Percentiles rank a stretch among this genome's conserved stretches.
Evolutionary conservation across 1,140 invertebrate genomes (phyloP).

Genomic region (Drosophila littoralis): DNA sequence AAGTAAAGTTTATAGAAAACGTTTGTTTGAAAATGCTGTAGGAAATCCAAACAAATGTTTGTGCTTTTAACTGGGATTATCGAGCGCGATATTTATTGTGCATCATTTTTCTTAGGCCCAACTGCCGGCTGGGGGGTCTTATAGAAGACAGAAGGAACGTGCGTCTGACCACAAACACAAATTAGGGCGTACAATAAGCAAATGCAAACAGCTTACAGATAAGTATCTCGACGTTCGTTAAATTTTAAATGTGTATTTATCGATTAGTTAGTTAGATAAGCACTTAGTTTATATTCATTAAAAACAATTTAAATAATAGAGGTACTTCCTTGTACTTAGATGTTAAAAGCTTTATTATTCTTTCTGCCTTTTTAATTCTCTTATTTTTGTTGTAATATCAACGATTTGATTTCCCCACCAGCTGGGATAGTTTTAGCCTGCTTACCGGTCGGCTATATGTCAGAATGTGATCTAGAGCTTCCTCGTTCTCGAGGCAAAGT

Average conservation of each 20-base stretch:
- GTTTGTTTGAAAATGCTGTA: conserved; percentile 56
- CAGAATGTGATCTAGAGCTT: no score
- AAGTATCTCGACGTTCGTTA: background rate
- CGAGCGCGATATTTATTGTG: conserved; percentile 73
- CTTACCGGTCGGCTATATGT: no score
- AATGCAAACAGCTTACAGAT: conserved; percentile 25
- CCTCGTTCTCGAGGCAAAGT: no score
- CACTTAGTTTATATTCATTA: no score
- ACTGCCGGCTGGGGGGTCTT: conserved; percentile 5
- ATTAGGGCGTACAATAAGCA: background rate
- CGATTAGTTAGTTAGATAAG: background rate
- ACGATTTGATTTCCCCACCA: no score
- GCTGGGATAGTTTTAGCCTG: no score
- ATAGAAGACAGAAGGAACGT: background rate
- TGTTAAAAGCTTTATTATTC: no score
- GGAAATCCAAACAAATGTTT: conserved; percentile 80
- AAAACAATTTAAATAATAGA: no score
- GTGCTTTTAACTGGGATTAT: conserved; percentile 80
- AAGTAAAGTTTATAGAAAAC: conserved; percentile 49
- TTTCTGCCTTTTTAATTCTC: no score
- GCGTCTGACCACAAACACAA: conserved; percentile 31
- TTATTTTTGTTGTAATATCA: no score
- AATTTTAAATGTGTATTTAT: conserved; percentile 1
- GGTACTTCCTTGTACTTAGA: no score
- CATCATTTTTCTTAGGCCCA: conserved; percentile 67